These are phyloP conservation scores for Campylomormyrus numenius DNA, from an alignment of 2,113 vertebrate species.

Conservation along the genomic window DNA sequence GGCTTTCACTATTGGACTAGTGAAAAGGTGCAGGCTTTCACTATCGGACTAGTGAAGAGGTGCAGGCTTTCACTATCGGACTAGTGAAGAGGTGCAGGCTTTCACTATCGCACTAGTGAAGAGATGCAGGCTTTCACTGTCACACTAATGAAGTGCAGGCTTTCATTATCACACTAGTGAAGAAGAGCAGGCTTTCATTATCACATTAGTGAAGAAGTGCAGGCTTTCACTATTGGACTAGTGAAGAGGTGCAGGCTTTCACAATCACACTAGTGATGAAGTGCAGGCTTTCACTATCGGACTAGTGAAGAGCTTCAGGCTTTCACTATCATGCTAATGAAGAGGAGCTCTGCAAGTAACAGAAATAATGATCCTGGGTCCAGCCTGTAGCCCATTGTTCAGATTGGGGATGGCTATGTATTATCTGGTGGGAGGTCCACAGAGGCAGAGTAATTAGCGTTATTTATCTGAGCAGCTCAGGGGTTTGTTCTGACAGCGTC, in stretches of 20 bases:
- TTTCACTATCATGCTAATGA: not conserved
- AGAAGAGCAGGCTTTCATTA: not conserved
- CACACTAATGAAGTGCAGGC: not conserved
- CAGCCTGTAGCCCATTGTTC: not conserved
- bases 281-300: not conserved
- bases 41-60: too few species aligned
- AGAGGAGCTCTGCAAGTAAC: slow-evolving; percentile 1
- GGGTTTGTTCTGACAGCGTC: not conserved
- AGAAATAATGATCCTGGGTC: not conserved
- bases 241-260: not conserved
- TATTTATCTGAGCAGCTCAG: not conserved
- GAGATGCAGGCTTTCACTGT: not conserved
- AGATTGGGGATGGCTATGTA: not conserved
- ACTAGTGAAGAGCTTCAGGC: not conserved
- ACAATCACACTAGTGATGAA: not conserved
- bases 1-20: too few species aligned
- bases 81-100: too few species aligned
- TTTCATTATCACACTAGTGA: not conserved
- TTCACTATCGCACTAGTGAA: not conserved
- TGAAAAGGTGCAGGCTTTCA: too few species aligned
- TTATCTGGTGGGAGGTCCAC: slow-evolving; percentile 3
- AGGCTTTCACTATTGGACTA: not conserved
- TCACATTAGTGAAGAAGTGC: not conserved
- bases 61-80: too few species aligned
- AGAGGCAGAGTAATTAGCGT: not conserved